Evolutionary conservation across 2,113 vertebrate species (phyloP).

Genomic region (mouse (Mus musculus)): DNA sequence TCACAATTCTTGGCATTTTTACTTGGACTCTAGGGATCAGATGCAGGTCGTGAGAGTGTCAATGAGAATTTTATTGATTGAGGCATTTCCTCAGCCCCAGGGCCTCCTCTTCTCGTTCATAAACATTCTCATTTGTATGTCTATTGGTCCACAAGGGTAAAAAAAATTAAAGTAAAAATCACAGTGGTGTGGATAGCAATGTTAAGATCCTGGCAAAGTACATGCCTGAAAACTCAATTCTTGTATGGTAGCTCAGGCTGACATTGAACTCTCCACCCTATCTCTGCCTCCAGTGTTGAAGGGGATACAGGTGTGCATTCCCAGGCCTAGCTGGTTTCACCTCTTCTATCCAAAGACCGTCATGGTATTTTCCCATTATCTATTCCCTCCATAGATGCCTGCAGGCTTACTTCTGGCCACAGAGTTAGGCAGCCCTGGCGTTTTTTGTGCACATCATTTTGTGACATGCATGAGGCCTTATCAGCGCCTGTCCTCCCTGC

Average conservation of each 20-base stretch:
- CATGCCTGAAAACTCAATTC: neutral
- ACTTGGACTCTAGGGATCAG: neutral
- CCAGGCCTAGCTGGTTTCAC: neutral
- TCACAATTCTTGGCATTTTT: neutral
- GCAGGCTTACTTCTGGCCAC: neutral
- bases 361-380: neutral
- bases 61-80: neutral
- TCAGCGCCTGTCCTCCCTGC: neutral
- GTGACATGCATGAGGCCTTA: conserved; percentile 18
- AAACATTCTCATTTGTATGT: neutral
- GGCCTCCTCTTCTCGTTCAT: neutral
- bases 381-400: neutral
- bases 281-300: too few species aligned
- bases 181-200: neutral
- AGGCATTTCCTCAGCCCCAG: neutral
- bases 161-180: neutral
- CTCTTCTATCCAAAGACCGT: neutral
- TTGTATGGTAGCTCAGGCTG: neutral
- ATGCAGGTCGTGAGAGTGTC: neutral
- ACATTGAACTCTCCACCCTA: neutral
- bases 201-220: neutral
- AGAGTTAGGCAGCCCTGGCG: neutral
- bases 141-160: neutral
- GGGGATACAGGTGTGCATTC: neutral
- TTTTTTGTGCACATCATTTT: neutral